Evolutionary conservation across 2,797 vertebrate genomes (phyloP), one percentile per base, ranked within the genome.

Genomic region (Eleutherodactylus coqui): DNA sequence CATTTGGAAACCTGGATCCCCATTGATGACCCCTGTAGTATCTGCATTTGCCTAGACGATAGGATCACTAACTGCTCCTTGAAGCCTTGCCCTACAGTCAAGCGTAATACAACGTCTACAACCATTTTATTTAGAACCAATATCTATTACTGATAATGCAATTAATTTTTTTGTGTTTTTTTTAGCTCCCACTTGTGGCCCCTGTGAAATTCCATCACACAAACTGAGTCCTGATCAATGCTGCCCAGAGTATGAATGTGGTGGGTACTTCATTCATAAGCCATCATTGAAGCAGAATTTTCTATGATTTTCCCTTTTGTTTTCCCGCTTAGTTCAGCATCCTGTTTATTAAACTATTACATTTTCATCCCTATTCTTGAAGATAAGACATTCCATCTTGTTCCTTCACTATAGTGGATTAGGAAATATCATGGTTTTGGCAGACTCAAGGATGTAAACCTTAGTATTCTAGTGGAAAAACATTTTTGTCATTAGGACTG

Each of bases 161-260:
- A 1, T n/a, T 17, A 36, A 11, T 32, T 84, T 79, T 86, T 51
- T 53, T 51, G 82, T 38, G 36, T 34, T 11, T n/a, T 5, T 83
- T 49, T 51, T 88, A 99, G 98, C 93, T 90, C 93, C 94, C 38
- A 90, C 89, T 0, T 99, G 98, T 82, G 95, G 96, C 58, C 91
- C 93, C 0, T 99, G 98, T 92, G 97, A 99, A 93, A 89, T 95
- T 21, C 88, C 95, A 87, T 95, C 41, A 72, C 92, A 97, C 88
- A 97, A 83, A 88, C 95, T 86, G 88, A 92, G 88, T 0, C 88
- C 94, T 0, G 62, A 84, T 76, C 96, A 93, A 78, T 99, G 98
- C 91, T 99, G 98, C 87, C 96, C 96, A 0, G 93, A 97, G 80
- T 97, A 96, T 0, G 96, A 97, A 87, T 99, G 98, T 73, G 96